Percentiles rank a stretch among this genome's conserved stretches.
These are phyloP conservation scores for Acrocephalus scirpaceus DNA, from an alignment of 2,797 vertebrate species.

Conservation along the genomic window DNA sequence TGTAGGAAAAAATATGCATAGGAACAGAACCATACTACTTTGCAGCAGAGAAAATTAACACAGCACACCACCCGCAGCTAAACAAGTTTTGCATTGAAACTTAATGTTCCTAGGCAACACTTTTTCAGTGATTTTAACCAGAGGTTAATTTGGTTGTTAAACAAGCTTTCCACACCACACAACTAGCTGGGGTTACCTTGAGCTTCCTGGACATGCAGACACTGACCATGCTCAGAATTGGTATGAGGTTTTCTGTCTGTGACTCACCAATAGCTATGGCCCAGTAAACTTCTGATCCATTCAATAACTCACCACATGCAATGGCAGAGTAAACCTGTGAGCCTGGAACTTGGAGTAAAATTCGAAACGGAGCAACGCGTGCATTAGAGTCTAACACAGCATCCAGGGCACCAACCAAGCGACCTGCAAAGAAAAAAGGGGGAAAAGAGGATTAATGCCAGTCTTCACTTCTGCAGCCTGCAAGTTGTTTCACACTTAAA, in stretches of 20 bases:
- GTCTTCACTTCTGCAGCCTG: neutral
- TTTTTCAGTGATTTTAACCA: neutral
- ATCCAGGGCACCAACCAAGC: conserved; percentile 94
- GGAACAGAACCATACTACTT: neutral
- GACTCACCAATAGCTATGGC: conserved; percentile 91
- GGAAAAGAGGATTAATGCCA: neutral
- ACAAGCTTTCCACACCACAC: neutral
- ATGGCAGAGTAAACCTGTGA: conserved; percentile 95
- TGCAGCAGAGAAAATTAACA: neutral
- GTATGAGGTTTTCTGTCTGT: conserved; percentile 24
- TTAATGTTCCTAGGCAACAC: neutral
- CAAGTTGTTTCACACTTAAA: neutral
- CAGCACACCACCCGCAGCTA: neutral
- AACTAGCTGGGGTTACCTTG: conserved; percentile 70
- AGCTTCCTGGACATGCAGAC: conserved; percentile 74
- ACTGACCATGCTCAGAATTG: conserved; percentile 70
- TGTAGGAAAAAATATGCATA: neutral
- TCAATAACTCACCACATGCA: conserved; percentile 90
- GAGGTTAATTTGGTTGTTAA: conserved; percentile 52
- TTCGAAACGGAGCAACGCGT: conserved; percentile 90
- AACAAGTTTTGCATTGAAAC: neutral
- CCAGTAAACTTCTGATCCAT: conserved; percentile 90
- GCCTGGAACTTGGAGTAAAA: conserved; percentile 92
- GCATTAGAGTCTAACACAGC: conserved; percentile 94
- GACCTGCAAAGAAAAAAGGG: conserved; percentile 73